Evolutionary conservation across 2,888 invertebrate genomes (phyloP), one percentile per base, ranked within the genome.

Genomic region (Papilio gigon): DNA sequence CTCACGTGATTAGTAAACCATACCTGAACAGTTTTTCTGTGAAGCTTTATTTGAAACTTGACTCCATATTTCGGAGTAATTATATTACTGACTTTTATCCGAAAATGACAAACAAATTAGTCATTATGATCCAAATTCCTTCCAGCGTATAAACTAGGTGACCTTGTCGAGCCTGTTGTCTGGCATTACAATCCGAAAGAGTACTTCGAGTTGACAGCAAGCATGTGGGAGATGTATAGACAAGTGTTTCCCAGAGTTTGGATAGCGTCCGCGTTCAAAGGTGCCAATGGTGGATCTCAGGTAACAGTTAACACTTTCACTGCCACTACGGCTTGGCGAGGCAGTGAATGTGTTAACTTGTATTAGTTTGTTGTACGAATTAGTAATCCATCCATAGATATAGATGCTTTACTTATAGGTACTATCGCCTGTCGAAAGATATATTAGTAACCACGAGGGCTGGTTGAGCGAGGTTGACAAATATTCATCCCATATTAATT

Each of bases 241-340:
- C 85, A 87, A 67, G 84, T 95, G 33, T 98, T 98, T 80, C 90
- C 93, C 0, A 92, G 93, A 59, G 84, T 97, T 20, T 97, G 97
- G 96, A 94, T 94, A 0, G 97, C 95, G 0, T 95, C 95, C 33
- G 97, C 97, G 0, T 98, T 94, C 81, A 98, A 98, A 88, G 98
- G 98, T 1, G 97, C 97, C 0, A 96, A 96, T 70, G 96, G 97
- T 0, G 94, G 95, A 66, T 93, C 94, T 75, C 94, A 95, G 86
- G 94, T 94, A 73, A 72, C 35, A 56, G 56, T 53, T 64, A 14
- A 27, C 9, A 25, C 8, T 1, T 14, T 50, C 6, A 25, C 2
- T 17, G 14, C 40, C n/a, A 47, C 9, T 47, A 6, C 35, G 4
- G 9, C 9, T 35, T 11, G 2, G 35, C 35, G 8, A 35, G 8